phyloP scores from a whole-genome alignment of 1,140 invertebrate species.

The Aradophagus sp. region DNA sequence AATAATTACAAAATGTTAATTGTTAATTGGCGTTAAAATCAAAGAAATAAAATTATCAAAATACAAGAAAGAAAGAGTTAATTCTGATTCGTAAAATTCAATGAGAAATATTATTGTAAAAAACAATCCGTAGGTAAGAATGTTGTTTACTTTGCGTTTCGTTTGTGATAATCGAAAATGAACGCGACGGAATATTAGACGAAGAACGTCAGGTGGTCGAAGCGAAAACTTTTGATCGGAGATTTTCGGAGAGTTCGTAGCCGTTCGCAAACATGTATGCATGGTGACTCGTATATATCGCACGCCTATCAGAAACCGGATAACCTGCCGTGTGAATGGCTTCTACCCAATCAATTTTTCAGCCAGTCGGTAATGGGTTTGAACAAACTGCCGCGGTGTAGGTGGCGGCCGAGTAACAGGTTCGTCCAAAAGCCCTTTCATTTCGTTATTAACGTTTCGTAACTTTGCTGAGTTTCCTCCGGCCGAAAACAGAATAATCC shows the following conservation, averaged over 20 bases:
- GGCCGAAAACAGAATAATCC: too few relatives aligned
- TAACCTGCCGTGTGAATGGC: constrained; percentile 61
- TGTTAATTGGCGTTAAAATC: too few relatives aligned
- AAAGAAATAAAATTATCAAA: too few relatives aligned
- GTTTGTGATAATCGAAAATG: too few relatives aligned
- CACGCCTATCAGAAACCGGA: constrained; percentile 47
- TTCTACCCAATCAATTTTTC: constrained; percentile 63
- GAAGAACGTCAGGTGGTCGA: neutral
- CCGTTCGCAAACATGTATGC: constrained; percentile 26
- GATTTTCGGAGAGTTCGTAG: constrained; percentile 42
- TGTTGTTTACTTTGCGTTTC: too few relatives aligned
- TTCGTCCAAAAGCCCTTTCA: constrained; percentile 41
- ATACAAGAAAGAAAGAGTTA: too few relatives aligned
- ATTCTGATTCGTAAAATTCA: too few relatives aligned
- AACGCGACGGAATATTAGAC: too few relatives aligned
- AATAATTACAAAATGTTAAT: too few relatives aligned
- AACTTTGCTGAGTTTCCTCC: too few relatives aligned
- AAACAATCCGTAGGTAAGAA: neutral
- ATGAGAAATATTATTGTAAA: too few relatives aligned
- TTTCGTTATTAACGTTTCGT: constrained; percentile 38
- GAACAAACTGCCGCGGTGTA: constrained; percentile 61
- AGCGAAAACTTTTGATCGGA: constrained; percentile 11
- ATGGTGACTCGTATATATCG: constrained; percentile 49
- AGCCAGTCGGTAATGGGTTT: constrained; percentile 58
- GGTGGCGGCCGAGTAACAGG: constrained; percentile 63